Conservation (phyloP, 2,797 vertebrate genomes). For the Hypotaenidia philippensis region DNA sequence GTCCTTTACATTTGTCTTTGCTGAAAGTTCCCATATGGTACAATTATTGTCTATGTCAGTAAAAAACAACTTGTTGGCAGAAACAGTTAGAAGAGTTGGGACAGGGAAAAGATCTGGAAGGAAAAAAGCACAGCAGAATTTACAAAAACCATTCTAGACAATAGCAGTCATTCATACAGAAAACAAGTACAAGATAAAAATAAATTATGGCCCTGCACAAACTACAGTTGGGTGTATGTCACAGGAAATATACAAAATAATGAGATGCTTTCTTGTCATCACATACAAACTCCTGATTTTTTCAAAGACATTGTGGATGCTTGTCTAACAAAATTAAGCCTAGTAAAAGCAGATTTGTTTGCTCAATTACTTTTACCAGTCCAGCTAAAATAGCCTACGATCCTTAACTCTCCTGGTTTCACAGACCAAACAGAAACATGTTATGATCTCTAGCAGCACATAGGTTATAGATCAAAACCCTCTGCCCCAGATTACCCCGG, state of each 20-base stretch:
- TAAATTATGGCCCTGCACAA: neutral
- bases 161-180: neutral
- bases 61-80: slow-evolving; percentile 61
- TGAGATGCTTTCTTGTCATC: neutral
- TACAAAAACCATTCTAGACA: neutral
- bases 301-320: neutral
- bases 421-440: neutral
- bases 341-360: neutral
- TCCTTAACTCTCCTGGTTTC: neutral
- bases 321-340: neutral
- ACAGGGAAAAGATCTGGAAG: slow-evolving; percentile 65
- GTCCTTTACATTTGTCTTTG: slow-evolving; percentile 33
- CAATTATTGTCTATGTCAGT: slow-evolving; percentile 73
- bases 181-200: neutral
- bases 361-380: neutral
- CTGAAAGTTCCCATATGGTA: slow-evolving; percentile 55
- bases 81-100: slow-evolving; percentile 71
- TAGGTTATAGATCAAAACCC: neutral
- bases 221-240: neutral
- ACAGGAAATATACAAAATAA: neutral
- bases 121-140: slow-evolving; percentile 1
- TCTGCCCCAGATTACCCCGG: neutral
- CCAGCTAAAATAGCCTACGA: neutral
- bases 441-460: neutral
- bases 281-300: neutral